Evolutionary conservation across 2,113 vertebrate species (phyloP).

Genomic region (Neodontobutis hainanensis): DNA sequence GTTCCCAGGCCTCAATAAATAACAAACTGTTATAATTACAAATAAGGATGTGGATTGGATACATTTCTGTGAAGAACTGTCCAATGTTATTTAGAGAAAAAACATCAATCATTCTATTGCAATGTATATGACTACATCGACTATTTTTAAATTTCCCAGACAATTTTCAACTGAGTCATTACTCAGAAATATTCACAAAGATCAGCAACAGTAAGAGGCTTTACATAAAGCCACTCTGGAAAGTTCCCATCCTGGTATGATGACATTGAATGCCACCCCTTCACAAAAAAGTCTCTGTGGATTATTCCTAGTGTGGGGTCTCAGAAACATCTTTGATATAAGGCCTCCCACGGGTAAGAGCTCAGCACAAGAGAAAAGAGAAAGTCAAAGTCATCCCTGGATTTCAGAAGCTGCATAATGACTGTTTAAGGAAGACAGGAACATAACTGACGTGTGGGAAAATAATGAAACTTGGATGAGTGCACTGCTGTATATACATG

Average conservation of each 20-base stretch:
- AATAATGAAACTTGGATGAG: neutral
- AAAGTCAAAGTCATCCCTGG: constrained; percentile 22
- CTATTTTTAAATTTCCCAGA: neutral
- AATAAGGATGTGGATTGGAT: neutral
- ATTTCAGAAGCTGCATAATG: constrained; percentile 63
- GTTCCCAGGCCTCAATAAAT: constrained; percentile 2
- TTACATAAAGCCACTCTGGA: constrained; percentile 16
- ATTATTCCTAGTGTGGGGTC: constrained; percentile 67
- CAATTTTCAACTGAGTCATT: constrained; percentile 15
- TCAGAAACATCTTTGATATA: constrained; percentile 27
- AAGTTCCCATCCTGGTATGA: constrained; percentile 35
- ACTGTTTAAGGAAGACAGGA: constrained; percentile 66
- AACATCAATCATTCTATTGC: neutral
- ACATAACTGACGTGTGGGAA: constrained; percentile 51
- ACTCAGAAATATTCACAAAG: neutral
- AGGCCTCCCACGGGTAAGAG: constrained; percentile 52
- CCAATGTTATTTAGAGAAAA: neutral
- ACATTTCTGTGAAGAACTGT: neutral
- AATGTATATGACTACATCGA: neutral
- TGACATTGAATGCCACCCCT: constrained; percentile 33
- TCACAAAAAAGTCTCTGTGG: constrained; percentile 24
- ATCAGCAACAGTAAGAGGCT: neutral
- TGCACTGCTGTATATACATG: constrained; percentile 11
- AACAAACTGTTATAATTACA: neutral
- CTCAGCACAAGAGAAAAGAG: constrained; percentile 36